Conservation (phyloP, 1,140 invertebrate genomes). For the Condylostylus longicornis region DNA sequence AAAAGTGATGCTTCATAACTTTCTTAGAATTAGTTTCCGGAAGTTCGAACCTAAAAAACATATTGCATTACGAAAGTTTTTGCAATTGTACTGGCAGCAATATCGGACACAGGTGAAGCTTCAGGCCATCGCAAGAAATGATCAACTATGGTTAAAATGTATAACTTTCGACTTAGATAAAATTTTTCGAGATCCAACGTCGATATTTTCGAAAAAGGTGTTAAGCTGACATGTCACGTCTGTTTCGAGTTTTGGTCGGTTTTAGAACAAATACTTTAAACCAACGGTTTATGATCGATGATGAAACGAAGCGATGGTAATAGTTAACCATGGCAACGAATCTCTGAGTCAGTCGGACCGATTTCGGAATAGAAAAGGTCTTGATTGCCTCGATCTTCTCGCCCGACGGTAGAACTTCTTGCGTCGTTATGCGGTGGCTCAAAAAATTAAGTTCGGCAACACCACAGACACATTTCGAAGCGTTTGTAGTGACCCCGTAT, state of each 20-base stretch:
- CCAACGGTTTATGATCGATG: no score
- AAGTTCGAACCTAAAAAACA: no score
- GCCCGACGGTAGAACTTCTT: neutral
- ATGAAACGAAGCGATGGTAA: neutral
- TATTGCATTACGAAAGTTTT: no score
- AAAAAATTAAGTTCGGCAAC: neutral
- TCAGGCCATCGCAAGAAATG: conserved; percentile 31
- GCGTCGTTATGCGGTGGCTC: neutral
- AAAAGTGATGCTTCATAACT: no score
- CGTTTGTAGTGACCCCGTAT: neutral
- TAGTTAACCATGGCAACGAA: neutral
- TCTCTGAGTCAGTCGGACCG: neutral
- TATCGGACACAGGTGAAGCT: conserved; percentile 22
- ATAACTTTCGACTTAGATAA: no score
- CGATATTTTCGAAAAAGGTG: conserved; percentile 8
- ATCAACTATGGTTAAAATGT: conserved; percentile 22
- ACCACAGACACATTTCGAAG: neutral
- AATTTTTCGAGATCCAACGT: neutral
- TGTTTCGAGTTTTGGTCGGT: conserved; percentile 9
- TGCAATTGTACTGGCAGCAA: conserved; percentile 18
- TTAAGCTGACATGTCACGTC: conserved; percentile 12
- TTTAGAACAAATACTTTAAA: no score
- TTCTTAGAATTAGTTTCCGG: no score
- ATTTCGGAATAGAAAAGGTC: neutral
- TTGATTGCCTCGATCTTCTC: neutral